These are phyloP conservation scores for Phasianus colchicus DNA, from an alignment of 2,113 vertebrate species.

Conservation along the genomic window DNA sequence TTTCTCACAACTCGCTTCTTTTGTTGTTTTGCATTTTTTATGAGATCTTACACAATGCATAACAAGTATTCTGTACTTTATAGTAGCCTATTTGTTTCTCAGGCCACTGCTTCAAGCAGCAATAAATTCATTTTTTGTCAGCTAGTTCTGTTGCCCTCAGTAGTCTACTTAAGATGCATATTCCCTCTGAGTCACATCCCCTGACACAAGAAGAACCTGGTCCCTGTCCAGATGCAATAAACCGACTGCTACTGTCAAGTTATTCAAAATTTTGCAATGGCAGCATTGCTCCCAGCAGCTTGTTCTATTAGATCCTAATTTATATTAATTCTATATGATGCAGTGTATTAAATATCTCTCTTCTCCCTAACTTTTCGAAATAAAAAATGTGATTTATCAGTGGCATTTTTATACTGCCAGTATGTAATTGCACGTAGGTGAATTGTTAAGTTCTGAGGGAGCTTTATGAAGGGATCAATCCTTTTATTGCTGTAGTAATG, in stretches of 20 bases:
- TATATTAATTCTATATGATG: constrained; percentile 64
- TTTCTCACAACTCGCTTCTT: background rate
- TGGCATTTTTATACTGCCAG: constrained; percentile 51
- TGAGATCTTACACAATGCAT: background rate
- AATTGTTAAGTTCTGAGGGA: constrained; percentile 68
- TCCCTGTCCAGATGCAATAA: constrained; percentile 9
- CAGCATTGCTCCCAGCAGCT: constrained; percentile 41
- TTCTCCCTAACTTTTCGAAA: constrained; percentile 54
- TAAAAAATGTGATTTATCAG: constrained; percentile 70
- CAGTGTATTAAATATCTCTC: constrained; percentile 53
- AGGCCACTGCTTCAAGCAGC: background rate
- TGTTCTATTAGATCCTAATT: constrained; percentile 53
- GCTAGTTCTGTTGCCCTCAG: background rate
- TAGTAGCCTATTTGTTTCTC: background rate
- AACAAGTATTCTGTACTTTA: background rate
- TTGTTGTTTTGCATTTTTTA: background rate
- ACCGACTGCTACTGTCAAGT: constrained; percentile 21
- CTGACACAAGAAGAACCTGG: background rate
- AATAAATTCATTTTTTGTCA: background rate
- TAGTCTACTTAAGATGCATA: background rate
- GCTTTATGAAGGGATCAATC: constrained; percentile 66
- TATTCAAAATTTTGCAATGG: constrained; percentile 41
- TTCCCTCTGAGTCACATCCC: constrained; percentile 1
- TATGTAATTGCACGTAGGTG: constrained; percentile 67
- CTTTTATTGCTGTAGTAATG: constrained; percentile 71